Percentiles rank a stretch among this genome's conserved stretches.
Evolutionary conservation across 2,113 vertebrate species (phyloP).

Genomic region (Phocoena phocoena): DNA sequence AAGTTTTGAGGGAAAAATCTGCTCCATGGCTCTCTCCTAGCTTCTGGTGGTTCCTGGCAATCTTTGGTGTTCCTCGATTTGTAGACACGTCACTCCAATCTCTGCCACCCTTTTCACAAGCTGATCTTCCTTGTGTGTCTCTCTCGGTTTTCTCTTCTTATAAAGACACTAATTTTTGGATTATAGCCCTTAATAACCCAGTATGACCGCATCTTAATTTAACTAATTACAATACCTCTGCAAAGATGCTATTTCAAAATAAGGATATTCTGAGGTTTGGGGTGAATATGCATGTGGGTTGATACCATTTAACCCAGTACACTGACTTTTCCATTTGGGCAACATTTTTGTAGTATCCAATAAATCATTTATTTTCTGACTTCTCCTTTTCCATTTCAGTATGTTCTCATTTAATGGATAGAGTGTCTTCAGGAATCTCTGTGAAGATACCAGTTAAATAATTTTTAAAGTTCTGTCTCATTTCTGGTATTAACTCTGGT

Average conservation of each 20-base stretch:
- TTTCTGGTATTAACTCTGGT: not conserved
- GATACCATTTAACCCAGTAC: not conserved
- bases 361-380: constrained; percentile 9
- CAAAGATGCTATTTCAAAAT: not conserved
- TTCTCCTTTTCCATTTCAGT: not conserved
- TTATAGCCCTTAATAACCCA: not conserved
- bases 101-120: not conserved
- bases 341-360: not conserved
- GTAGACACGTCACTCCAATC: not conserved
- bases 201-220: not conserved
- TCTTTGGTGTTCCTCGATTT: not conserved
- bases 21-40: not conserved
- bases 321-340: not conserved
- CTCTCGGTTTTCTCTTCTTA: not conserved
- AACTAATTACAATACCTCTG: not conserved
- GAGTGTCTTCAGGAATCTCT: not conserved
- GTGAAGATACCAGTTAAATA: not conserved
- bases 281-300: not conserved
- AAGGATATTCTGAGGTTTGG: not conserved
- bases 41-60: not conserved
- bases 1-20: not conserved
- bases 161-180: not conserved
- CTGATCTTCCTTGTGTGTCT: not conserved
- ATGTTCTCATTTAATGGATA: not conserved
- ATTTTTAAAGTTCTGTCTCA: not conserved